Conservation (phyloP, 1,140 invertebrate genomes). For the Leucophenga varia region DNA sequence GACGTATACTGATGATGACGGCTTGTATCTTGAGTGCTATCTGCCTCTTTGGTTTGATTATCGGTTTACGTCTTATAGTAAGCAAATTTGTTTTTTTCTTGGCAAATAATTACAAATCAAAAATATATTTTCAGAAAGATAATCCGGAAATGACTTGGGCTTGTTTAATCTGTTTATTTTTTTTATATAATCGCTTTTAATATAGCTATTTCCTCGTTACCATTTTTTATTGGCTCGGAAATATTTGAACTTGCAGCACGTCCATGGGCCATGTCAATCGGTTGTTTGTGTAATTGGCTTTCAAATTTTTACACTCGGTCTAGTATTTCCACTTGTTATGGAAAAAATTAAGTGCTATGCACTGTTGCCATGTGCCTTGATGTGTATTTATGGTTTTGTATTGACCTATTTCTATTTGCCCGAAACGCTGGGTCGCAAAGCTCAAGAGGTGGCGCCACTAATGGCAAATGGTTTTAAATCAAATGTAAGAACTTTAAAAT, state of each 20-base stretch:
- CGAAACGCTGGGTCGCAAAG: slow-evolving; percentile 67
- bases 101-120: background rate
- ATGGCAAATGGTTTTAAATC: slow-evolving; percentile 56
- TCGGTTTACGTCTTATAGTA: slow-evolving; percentile 60
- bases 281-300: slow-evolving; percentile 83
- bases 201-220: slow-evolving; percentile 77
- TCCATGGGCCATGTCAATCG: slow-evolving; percentile 79
- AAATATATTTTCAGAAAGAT: slow-evolving; percentile 49
- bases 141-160: slow-evolving; percentile 61
- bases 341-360: slow-evolving; percentile 63
- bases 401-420: slow-evolving; percentile 68
- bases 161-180: slow-evolving; percentile 63
- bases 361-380: slow-evolving; percentile 66
- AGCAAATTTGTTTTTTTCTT: slow-evolving; percentile 28
- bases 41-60: slow-evolving; percentile 59
- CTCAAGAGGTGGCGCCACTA: slow-evolving; percentile 60
- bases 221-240: slow-evolving; percentile 77
- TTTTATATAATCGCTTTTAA: slow-evolving; percentile 77
- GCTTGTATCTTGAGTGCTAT: slow-evolving; percentile 58
- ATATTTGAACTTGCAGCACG: slow-evolving; percentile 80
- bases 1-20: slow-evolving; percentile 59
- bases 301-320: slow-evolving; percentile 80
- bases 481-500: no score
- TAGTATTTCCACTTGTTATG: slow-evolving; percentile 70
- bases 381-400: slow-evolving; percentile 61